Evolutionary conservation across 2,113 vertebrate genomes (phyloP).

Genomic region (Dissostichus mawsoni): DNA sequence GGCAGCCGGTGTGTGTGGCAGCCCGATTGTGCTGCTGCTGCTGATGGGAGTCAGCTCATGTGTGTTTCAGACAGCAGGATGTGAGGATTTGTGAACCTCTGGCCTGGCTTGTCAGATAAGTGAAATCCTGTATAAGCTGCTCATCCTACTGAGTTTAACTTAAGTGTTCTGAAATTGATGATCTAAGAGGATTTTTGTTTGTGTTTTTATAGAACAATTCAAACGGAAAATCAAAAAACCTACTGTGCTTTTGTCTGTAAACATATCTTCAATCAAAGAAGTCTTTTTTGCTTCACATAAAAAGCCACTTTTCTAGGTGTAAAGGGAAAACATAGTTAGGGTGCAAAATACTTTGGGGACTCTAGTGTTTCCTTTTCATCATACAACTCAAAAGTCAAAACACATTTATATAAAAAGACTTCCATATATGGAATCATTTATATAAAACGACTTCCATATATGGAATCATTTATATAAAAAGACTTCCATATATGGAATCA

Average conservation of each 20-base stretch:
- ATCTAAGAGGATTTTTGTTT: background rate
- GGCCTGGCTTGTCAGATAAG: constrained; percentile 35
- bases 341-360: background rate
- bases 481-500: too few species aligned
- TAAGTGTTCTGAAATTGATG: constrained; percentile 1
- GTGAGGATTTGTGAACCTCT: constrained; percentile 39
- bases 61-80: constrained; percentile 44
- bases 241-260: background rate
- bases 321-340: background rate
- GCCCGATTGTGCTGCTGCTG: constrained; percentile 46
- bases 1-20: constrained; percentile 56
- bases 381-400: too few species aligned
- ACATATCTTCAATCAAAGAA: background rate
- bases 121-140: constrained; percentile 19
- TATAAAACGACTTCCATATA: too few species aligned
- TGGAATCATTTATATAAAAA: too few species aligned
- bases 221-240: background rate
- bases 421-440: too few species aligned
- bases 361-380: constrained; percentile 3
- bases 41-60: constrained; percentile 35
- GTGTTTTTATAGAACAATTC: background rate
- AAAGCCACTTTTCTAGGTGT: background rate
- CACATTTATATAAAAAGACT: too few species aligned
- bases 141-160: background rate
- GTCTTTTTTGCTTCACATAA: background rate